phyloP scores from a whole-genome alignment of 2,888 invertebrate genomes.

The Drosophila anceps region DNA sequence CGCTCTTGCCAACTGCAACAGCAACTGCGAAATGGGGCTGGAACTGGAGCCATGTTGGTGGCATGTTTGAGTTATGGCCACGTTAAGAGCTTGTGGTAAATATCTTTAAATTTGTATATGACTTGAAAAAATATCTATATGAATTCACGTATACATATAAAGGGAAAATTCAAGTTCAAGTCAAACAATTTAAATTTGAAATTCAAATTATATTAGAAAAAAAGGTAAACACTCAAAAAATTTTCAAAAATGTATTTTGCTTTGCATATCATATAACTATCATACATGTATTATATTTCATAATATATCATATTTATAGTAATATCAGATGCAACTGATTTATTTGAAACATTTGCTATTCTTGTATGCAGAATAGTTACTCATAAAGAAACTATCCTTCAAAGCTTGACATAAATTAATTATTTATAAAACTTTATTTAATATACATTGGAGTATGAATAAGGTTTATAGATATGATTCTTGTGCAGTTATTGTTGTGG shows the following conservation, averaged over 20 bases:
- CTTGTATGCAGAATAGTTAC: not conserved
- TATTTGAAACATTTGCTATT: not conserved
- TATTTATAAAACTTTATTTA: not conserved
- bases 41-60: conserved; percentile 67
- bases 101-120: not conserved
- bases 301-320: not conserved
- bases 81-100: conserved; percentile 56
- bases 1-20: conserved; percentile 8
- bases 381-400: not conserved
- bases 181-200: not conserved
- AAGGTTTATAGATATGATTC: not conserved
- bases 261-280: too few relatives aligned
- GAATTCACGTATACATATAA: not conserved
- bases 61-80: conserved; percentile 77
- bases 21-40: conserved; percentile 28
- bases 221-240: too few relatives aligned
- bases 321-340: not conserved
- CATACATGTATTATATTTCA: not conserved
- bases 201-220: not conserved
- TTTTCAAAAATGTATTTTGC: too few relatives aligned
- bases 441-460: not conserved
- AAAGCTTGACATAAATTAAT: not conserved
- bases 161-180: not conserved
- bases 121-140: not conserved
- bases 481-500: not conserved